These are phyloP conservation scores for Spea bombifrons DNA, from an alignment of 2,113 vertebrate genomes.

Conservation along the genomic window DNA sequence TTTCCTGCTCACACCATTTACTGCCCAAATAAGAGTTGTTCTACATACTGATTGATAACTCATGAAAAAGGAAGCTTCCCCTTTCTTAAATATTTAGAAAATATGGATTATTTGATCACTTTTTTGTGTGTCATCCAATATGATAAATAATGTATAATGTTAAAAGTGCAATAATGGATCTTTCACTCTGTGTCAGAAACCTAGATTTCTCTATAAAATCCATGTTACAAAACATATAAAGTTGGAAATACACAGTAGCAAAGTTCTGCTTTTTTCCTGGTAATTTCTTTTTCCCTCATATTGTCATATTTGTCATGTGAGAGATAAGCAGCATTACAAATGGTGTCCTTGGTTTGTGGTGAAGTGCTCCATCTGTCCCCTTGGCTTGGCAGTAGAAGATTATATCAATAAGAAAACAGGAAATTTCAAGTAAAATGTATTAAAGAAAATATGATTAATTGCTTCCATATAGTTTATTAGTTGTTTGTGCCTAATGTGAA, in stretches of 20 bases:
- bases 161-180: background rate
- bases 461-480: too few species aligned
- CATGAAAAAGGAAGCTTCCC: too few species aligned
- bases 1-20: too few species aligned
- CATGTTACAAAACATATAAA: slow-evolving; percentile 3
- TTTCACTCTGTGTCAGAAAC: slow-evolving; percentile 14
- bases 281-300: slow-evolving; percentile 18
- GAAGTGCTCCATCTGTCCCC: background rate
- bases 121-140: too few species aligned
- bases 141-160: background rate
- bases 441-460: too few species aligned
- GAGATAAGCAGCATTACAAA: slow-evolving; percentile 39
- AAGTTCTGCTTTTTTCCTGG: slow-evolving; percentile 15
- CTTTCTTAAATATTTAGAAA: too few species aligned
- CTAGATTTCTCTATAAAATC: background rate
- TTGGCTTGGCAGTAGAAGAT: background rate
- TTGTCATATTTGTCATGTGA: slow-evolving; percentile 23
- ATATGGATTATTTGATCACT: too few species aligned
- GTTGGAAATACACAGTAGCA: slow-evolving; percentile 15
- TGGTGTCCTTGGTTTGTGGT: slow-evolving; percentile 23
- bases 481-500: too few species aligned
- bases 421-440: background rate
- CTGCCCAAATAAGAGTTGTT: too few species aligned
- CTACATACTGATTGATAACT: too few species aligned
- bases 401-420: background rate